Base-by-base conservation (phyloP, 1,140 invertebrate species). In the Drosophila saltans region DNA sequence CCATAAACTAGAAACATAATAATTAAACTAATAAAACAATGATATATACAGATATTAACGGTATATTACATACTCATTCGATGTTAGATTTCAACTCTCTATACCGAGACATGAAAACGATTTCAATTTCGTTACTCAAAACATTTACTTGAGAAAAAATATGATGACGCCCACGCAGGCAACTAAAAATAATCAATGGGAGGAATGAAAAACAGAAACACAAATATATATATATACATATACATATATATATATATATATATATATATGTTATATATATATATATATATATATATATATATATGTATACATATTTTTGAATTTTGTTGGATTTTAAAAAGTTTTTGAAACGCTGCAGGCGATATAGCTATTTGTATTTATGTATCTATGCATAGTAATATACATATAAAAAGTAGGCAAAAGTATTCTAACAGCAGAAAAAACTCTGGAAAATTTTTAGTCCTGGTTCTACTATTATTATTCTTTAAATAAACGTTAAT, bases 171-270 rank as follows among this genome's bases (percentile, higher is more conserved):
- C 83, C 73, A 88, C 83, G 77, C 75, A 69, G 60, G 60, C 55
- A 33, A 59, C 83, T 88, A 88, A 89, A 88, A 88, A 88, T 88
- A 88, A 86, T 63, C 45, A 21, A 70, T 52, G 58, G 39, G 45
- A 21, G 45, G 21, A 65, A 52, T 24, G 40, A 59, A 24, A 52
- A 26, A 56, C 21, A 68, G 1, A 61, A 28, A 57, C 26, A 58
- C 16, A 8, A 75, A 30, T 67, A 26, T 59, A 16, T 57, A 68
- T 2, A 43, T 21, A 56, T 5, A 40, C 28, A 30, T 30, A 24
- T 55, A 71, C 2, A 43, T 57, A 45, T 52, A 58, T 52, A 63
- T 45, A 41, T 28, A 45, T 39, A 72, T 26, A 30, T 26, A 40
- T 5, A 52, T 39, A n/a, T n/a, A n/a, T n/a, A n/a, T n/a, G 52